phyloP scores from a whole-genome alignment of 2,888 invertebrate genomes.

The Dolomedes plantarius region DNA sequence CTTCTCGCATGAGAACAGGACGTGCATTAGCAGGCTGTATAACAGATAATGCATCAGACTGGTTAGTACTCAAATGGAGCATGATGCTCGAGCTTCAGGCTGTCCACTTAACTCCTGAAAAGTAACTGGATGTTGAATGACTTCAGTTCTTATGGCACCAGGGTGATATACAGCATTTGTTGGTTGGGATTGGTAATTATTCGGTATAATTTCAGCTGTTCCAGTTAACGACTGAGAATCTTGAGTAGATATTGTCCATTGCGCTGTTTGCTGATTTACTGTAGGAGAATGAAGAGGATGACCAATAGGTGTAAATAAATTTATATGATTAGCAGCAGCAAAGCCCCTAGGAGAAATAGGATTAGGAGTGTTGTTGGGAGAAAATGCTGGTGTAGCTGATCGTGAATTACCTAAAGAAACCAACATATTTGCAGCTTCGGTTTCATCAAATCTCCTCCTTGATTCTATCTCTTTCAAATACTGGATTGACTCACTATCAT shows the following conservation, averaged over 20 bases:
- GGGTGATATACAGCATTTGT: slow-evolving; percentile 53
- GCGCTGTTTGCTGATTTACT: slow-evolving; percentile 76
- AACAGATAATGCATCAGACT: slow-evolving; percentile 58
- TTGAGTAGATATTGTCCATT: slow-evolving; percentile 54
- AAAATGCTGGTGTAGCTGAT: slow-evolving; percentile 92
- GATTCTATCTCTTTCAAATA: no score
- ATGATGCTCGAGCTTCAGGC: slow-evolving; percentile 65
- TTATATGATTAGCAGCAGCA: slow-evolving; percentile 81
- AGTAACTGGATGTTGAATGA: slow-evolving; percentile 62
- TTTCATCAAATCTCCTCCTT: slow-evolving; percentile 91
- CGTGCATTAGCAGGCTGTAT: slow-evolving; percentile 54
- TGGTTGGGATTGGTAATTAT: slow-evolving; percentile 18
- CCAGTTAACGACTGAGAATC: slow-evolving; percentile 40
- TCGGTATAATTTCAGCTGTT: slow-evolving; percentile 33
- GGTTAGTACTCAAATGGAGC: slow-evolving; percentile 67
- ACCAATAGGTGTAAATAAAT: slow-evolving; percentile 93
- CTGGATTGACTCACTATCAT: slow-evolving; percentile 86
- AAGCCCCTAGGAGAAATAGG: slow-evolving; percentile 74
- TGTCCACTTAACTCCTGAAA: slow-evolving; percentile 45
- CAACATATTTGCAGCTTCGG: slow-evolving; percentile 96
- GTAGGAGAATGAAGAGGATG: slow-evolving; percentile 79
- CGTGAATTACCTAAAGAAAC: slow-evolving; percentile 95
- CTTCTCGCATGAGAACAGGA: slow-evolving; percentile 35
- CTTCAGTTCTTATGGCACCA: slow-evolving; percentile 66
- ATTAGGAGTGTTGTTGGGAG: slow-evolving; percentile 75